Percentiles rank a stretch among this genome's conserved stretches.
phyloP scores from a whole-genome alignment of 1,140 invertebrate species.

The Parapsyche elsis region DNA sequence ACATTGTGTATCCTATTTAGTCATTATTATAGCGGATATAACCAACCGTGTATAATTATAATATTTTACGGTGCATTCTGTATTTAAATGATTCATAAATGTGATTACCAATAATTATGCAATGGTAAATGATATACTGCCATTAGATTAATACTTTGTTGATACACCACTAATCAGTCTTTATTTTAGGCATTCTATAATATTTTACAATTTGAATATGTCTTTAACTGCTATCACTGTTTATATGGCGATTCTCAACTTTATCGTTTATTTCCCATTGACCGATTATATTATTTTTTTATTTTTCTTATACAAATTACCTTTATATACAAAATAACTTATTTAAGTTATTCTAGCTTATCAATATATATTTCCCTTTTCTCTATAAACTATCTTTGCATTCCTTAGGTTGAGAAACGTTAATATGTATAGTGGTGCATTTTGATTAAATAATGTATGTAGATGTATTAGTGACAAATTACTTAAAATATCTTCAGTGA shows the following conservation, averaged over 20 bases:
- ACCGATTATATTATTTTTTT: too few relatives aligned
- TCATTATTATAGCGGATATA: constrained; percentile 42
- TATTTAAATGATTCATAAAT: constrained; percentile 52
- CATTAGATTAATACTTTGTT: constrained; percentile 54
- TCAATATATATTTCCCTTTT: too few relatives aligned
- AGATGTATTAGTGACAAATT: constrained; percentile 1
- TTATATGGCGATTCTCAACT: too few relatives aligned
- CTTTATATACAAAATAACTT: too few relatives aligned
- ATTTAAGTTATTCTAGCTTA: too few relatives aligned
- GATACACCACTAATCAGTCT: constrained; percentile 42
- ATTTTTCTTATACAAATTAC: too few relatives aligned
- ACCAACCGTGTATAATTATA: constrained; percentile 51
- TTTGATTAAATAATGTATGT: background rate
- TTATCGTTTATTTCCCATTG: too few relatives aligned
- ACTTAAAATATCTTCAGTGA: background rate
- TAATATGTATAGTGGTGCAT: background rate
- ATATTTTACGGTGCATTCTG: constrained; percentile 45
- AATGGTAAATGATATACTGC: constrained; percentile 55
- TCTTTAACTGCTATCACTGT: too few relatives aligned
- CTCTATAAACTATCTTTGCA: background rate
- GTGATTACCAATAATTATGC: constrained; percentile 46
- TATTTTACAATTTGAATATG: too few relatives aligned
- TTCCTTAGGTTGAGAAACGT: background rate
- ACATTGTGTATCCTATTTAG: constrained; percentile 51
- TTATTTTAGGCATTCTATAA: too few relatives aligned